phyloP scores from a whole-genome alignment of 2,888 invertebrate genomes.

The Agriopis marginaria region DNA sequence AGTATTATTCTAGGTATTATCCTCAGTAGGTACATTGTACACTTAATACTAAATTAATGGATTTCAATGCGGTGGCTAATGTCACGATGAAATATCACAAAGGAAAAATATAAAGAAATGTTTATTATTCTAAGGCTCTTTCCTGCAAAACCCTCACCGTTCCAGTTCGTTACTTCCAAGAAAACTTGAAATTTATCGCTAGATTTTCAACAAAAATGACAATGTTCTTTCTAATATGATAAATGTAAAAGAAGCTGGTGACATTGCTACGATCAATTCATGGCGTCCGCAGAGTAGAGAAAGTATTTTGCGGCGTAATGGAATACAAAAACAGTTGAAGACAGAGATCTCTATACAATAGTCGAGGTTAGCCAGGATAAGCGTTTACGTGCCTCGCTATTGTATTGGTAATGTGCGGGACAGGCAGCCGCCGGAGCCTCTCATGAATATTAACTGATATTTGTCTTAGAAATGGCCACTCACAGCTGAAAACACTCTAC shows the following conservation, averaged over 20 bases:
- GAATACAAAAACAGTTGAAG: conserved; percentile 62
- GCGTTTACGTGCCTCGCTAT: conserved; percentile 65
- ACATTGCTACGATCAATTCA: conserved; percentile 49
- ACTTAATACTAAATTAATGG: conserved; percentile 53
- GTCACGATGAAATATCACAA: conserved; percentile 51
- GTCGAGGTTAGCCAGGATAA: conserved; percentile 68
- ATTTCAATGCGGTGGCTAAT: conserved; percentile 47
- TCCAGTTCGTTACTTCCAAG: conserved; percentile 24
- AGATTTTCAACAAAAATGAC: conserved; percentile 44
- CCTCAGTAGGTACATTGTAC: not conserved
- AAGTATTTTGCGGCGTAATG: conserved; percentile 48
- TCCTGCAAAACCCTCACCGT: conserved; percentile 25
- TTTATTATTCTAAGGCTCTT: conserved; percentile 32
- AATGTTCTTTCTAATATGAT: conserved; percentile 25
- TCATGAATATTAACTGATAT: conserved; percentile 82
- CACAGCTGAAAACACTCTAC: conserved; percentile 65
- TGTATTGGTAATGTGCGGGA: conserved; percentile 78
- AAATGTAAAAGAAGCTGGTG: conserved; percentile 19
- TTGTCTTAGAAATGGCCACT: conserved; percentile 70
- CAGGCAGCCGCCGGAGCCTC: conserved; percentile 65
- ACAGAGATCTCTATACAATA: conserved; percentile 69
- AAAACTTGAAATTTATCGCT: conserved; percentile 44
- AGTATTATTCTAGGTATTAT: too few relatives aligned
- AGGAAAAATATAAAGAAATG: conserved; percentile 37
- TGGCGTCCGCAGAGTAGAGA: conserved; percentile 43